Evolutionary conservation across 2,113 vertebrate species (phyloP).

Genomic region (Tachysurus vachellii): DNA sequence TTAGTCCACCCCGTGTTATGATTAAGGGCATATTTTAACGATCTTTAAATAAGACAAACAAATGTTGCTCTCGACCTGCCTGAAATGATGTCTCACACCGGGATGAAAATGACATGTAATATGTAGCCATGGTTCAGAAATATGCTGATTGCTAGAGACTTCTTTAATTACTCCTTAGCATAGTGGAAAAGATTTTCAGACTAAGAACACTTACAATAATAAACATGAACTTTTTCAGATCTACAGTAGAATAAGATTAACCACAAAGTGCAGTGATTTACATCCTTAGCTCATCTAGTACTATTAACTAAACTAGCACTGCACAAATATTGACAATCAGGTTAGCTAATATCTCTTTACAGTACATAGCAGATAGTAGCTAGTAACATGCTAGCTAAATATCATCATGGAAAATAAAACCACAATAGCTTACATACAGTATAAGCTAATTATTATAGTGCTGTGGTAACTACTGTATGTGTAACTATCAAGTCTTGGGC

Average conservation of each 20-base stretch:
- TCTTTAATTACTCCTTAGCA: conserved; percentile 42
- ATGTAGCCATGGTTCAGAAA: conserved; percentile 58
- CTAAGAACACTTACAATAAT: neutral
- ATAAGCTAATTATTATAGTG: neutral
- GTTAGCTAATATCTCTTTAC: neutral
- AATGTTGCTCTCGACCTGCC: conserved; percentile 86
- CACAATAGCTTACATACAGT: neutral
- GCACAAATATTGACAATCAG: neutral
- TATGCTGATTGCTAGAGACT: conserved; percentile 61
- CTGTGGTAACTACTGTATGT: neutral
- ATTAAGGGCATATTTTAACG: conserved; percentile 86
- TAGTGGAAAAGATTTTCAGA: neutral
- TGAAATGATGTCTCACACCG: conserved; percentile 65
- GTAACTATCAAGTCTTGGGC: neutral
- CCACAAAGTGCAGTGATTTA: neutral
- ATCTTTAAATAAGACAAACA: conserved; percentile 85
- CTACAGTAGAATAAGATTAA: neutral
- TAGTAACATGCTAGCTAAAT: neutral
- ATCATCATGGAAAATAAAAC: neutral
- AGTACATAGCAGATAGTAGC: neutral
- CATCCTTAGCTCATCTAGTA: neutral
- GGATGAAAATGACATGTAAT: conserved; percentile 74
- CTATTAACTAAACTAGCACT: neutral
- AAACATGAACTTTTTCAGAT: neutral
- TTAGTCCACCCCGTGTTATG: conserved; percentile 83